A percentile compares a stretch with the other conserved stretches of the same genome.
Conservation (phyloP, 2,888 invertebrate species). For the Pteria penguin region DNA sequence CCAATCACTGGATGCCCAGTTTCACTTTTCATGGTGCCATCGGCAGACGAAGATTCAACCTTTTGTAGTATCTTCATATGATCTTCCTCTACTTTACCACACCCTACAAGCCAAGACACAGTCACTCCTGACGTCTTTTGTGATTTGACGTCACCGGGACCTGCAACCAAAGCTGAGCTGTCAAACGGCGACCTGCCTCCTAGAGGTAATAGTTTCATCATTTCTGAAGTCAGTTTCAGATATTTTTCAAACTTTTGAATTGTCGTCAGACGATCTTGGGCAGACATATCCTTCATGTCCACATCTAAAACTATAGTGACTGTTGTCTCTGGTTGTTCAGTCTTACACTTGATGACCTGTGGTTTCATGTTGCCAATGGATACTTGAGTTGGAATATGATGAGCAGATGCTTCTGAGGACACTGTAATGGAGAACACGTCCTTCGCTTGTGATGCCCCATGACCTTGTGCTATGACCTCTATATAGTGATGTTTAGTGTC, state of each 20-base stretch:
- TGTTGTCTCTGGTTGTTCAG: conserved; percentile 83
- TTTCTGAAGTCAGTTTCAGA: conserved; percentile 70
- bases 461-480: conserved; percentile 75
- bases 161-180: conserved; percentile 75
- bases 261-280: conserved; percentile 83
- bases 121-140: conserved; percentile 65
- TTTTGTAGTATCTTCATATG: conserved; percentile 85
- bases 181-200: conserved; percentile 72
- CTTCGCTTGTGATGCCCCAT: conserved; percentile 80
- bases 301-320: conserved; percentile 86
- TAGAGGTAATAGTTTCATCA: conserved; percentile 71
- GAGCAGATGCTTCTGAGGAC: conserved; percentile 65
- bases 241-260: conserved; percentile 69
- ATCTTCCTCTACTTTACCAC: conserved; percentile 86
- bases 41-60: conserved; percentile 86
- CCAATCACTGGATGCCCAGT: conserved; percentile 86
- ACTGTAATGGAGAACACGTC: conserved; percentile 87
- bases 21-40: conserved; percentile 87
- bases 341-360: conserved; percentile 70
- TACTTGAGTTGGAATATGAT: conserved; percentile 49
- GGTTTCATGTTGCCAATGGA: conserved; percentile 62
- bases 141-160: conserved; percentile 71
- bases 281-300: conserved; percentile 84
- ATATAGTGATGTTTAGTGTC: conserved; percentile 85
- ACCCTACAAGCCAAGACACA: conserved; percentile 85